Evolutionary conservation across 2,888 invertebrate species (phyloP).

Genomic region (Lymantria monacha): DNA sequence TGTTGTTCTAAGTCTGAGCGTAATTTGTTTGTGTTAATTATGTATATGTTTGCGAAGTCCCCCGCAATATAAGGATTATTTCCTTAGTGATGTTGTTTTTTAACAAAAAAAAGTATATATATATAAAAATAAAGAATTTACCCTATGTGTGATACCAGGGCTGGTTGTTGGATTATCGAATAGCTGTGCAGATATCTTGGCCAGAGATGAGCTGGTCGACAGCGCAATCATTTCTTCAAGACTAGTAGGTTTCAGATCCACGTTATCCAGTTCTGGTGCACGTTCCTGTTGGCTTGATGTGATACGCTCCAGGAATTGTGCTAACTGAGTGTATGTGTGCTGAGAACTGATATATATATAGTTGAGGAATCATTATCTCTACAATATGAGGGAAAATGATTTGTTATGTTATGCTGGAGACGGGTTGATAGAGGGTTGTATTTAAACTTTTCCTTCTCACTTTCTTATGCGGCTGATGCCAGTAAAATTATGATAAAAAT

Average conservation of each 20-base stretch:
- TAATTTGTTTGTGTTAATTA: too few relatives aligned
- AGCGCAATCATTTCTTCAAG: slow-evolving; percentile 66
- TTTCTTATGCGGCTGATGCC: too few relatives aligned
- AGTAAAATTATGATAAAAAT: too few relatives aligned
- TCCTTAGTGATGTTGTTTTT: too few relatives aligned
- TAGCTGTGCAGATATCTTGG: slow-evolving; percentile 57
- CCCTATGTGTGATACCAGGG: slow-evolving; percentile 70
- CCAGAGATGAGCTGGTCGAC: slow-evolving; percentile 50
- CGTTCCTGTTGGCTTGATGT: slow-evolving; percentile 76
- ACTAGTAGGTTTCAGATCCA: slow-evolving; percentile 54
- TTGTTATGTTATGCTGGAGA: neutral
- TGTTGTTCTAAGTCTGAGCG: too few relatives aligned
- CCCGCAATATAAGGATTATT: too few relatives aligned
- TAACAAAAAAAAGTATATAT: too few relatives aligned
- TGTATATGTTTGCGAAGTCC: too few relatives aligned
- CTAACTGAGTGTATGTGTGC: slow-evolving; percentile 89
- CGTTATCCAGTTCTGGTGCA: slow-evolving; percentile 47
- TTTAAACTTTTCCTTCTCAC: too few relatives aligned
- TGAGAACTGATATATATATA: slow-evolving; percentile 84
- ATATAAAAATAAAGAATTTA: slow-evolving; percentile 27
- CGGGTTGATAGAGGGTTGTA: neutral
- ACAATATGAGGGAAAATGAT: neutral
- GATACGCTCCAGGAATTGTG: slow-evolving; percentile 88
- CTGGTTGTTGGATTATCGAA: slow-evolving; percentile 66
- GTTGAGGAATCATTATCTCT: slow-evolving; percentile 23